Evolutionary conservation across 2,797 vertebrate species (phyloP).

Genomic region (Phoebastria nigripes): DNA sequence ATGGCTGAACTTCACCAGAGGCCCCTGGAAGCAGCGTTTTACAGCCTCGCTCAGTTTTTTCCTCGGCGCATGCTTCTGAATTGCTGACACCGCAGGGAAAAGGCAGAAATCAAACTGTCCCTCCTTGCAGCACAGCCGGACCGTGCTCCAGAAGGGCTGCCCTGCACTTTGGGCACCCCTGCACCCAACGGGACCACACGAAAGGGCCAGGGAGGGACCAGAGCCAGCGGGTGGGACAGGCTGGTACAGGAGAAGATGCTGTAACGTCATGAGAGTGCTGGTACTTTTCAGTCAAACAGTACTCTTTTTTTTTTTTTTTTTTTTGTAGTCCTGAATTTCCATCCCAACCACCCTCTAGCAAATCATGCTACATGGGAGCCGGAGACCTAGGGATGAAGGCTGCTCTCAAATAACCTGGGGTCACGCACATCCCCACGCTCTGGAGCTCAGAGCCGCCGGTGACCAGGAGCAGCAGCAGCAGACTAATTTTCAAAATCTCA

Average conservation of each 20-base stretch:
- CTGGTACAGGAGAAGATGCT: background rate
- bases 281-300: background rate
- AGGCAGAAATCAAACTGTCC: background rate
- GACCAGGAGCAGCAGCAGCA: background rate
- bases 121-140: background rate
- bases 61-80: background rate
- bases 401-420: background rate
- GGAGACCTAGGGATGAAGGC: background rate
- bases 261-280: too few relatives aligned
- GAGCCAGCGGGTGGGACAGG: background rate
- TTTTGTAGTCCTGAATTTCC: background rate
- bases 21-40: background rate
- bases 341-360: background rate
- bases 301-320: background rate
- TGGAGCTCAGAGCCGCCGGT: background rate
- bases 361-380: background rate
- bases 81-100: background rate
- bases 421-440: fast-evolving
- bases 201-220: background rate
- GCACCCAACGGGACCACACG: fast-evolving
- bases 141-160: background rate
- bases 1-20: background rate
- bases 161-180: fast-evolving
- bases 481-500: background rate
- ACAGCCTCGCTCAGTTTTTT: background rate